Conservation (phyloP, 2,113 vertebrate genomes). For the Cyrtonyx montezumae region DNA sequence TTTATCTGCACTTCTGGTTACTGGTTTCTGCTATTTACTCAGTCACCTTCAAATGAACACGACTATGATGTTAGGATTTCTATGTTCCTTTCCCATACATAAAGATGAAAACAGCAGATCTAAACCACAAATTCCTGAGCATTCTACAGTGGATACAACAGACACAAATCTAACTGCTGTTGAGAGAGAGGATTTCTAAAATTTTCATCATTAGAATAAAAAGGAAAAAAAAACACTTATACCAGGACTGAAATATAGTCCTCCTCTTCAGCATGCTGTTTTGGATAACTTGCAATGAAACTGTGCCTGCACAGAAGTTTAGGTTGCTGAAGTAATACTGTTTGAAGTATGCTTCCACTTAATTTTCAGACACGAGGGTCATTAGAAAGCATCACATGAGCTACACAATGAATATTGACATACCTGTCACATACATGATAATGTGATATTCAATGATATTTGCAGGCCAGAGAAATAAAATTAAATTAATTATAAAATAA, state of each 20-base stretch:
- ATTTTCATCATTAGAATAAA: background rate
- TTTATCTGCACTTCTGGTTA: background rate
- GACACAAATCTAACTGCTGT: background rate
- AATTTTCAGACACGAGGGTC: slow-evolving; percentile 32
- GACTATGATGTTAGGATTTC: background rate
- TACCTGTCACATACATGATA: too few species aligned
- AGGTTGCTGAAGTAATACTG: slow-evolving; percentile 4
- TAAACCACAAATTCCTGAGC: background rate
- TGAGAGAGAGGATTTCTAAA: accelerated
- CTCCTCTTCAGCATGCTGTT: background rate
- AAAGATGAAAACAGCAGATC: background rate
- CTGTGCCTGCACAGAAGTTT: background rate
- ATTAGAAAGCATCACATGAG: background rate
- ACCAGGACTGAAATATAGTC: background rate
- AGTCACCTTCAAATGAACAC: background rate
- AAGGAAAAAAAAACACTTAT: background rate
- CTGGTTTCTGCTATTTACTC: background rate
- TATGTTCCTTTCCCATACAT: background rate
- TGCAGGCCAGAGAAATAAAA: slow-evolving; percentile 45
- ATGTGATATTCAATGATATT: slow-evolving; percentile 37
- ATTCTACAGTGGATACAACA: accelerated
- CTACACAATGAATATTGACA: background rate
- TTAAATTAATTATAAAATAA: too few species aligned
- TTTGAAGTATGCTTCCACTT: background rate
- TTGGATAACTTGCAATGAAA: background rate